These are phyloP conservation scores for Bicyclus anynana DNA, from an alignment of 1,140 invertebrate species.

Conservation along the genomic window DNA sequence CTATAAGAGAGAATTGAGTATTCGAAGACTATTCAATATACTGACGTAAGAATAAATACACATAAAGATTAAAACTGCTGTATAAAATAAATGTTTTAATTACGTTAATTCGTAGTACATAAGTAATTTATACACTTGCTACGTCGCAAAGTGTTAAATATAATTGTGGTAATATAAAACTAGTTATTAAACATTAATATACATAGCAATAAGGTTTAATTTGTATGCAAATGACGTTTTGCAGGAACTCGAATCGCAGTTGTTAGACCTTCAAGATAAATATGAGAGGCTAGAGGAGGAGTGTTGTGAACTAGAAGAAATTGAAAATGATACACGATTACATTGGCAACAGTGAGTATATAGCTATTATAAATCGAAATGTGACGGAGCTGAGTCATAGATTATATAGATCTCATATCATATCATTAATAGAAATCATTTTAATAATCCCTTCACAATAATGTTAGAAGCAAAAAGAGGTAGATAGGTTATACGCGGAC, in stretches of 20 bases:
- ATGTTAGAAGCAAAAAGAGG: too few relatives aligned
- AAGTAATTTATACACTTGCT: neutral
- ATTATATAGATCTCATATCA: too few relatives aligned
- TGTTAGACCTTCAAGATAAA: constrained; percentile 77
- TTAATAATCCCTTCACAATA: too few relatives aligned
- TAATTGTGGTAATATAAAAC: neutral
- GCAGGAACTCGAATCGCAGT: constrained; percentile 76
- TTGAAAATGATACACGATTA: constrained; percentile 82
- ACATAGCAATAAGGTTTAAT: constrained; percentile 1
- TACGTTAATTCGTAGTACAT: neutral
- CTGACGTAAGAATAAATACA: too few relatives aligned
- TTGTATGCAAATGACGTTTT: constrained; percentile 38
- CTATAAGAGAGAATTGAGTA: too few relatives aligned
- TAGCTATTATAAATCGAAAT: neutral
- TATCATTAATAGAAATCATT: too few relatives aligned
- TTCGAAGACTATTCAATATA: too few relatives aligned
- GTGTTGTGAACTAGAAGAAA: constrained; percentile 82
- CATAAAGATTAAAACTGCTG: too few relatives aligned
- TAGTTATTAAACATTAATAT: constrained; percentile 3
- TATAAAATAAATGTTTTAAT: neutral
- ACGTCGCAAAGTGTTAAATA: neutral
- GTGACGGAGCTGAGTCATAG: too few relatives aligned
- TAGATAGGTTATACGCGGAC: too few relatives aligned
- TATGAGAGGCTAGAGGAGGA: constrained; percentile 81
- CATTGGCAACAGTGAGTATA: constrained; percentile 79